Evolutionary conservation across 2,113 vertebrate genomes (phyloP), one percentile per base, ranked within the genome.

Genomic region (Rattus rattus): DNA sequence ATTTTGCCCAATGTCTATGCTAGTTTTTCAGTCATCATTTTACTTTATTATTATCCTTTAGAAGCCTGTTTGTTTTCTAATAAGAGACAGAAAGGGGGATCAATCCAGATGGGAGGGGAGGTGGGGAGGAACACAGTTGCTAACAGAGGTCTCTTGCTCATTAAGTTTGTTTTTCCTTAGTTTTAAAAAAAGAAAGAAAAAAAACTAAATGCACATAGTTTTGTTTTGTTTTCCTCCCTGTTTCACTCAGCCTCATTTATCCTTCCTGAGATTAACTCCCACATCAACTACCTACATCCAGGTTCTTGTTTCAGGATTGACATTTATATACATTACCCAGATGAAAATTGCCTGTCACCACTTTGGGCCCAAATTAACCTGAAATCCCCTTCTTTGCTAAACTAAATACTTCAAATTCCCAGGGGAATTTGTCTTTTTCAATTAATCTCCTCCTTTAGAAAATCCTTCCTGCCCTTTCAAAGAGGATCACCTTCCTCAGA

Each of bases 241-340:
- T 75, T 13, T 95, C n/a, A 86, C n/a, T 95, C 85, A 33, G 92
- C 77, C 33, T 94, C 16, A 88, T 88, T 95, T 90, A 73, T 7
- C 43, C 47, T 90, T 93, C 19, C 92, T 90, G 36, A 85, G 16
- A 93, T 72, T 81, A 88, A 88, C 84, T 90, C 17, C 24, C 33
- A 88, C 80, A 91, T 33, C 77, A 92, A 92, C 33, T 20, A 96
- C 39, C 17, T 90, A 39, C 24, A 90, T 43, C 4, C 14, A 88
- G 80, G n/a, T 88, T 12, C n/a, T 92, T 92, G 52, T 56, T 47
- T 79, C 79, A 81, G 63, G 72, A 70, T 94, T 56, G 90, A 59
- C 49, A 92, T 43, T 83, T 89, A n/a, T 90, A 30, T 14, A 14
- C n/a, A 77, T 43, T 72, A 90, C 36, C 6, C 54, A 85, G 84